Conservation (phyloP, 2,797 vertebrate genomes). For the Chiropotes sagulatus region DNA sequence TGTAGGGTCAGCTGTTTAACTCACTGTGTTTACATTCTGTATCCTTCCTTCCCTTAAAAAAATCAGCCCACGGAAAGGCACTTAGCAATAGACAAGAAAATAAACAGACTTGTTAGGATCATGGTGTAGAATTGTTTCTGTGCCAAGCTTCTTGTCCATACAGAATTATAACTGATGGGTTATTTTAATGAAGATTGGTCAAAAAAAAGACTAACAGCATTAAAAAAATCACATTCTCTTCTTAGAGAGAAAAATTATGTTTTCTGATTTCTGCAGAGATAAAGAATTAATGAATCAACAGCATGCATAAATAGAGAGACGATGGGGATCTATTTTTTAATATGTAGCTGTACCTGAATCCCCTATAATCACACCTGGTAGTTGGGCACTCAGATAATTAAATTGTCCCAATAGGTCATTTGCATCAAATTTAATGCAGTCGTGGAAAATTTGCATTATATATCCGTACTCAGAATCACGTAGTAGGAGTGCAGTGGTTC, state of each 20-base stretch:
- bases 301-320: not conserved
- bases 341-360: not conserved
- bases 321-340: not conserved
- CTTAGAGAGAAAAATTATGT: not conserved
- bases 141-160: not conserved
- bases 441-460: not conserved
- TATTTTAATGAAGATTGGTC: not conserved
- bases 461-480: not conserved
- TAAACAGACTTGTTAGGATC: not conserved
- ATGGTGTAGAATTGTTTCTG: not conserved
- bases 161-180: not conserved
- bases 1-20: not conserved
- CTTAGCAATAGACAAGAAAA: constrained; percentile 20
- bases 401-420: not conserved
- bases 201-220: not conserved
- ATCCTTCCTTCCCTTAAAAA: not conserved
- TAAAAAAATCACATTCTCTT: not conserved
- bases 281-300: not conserved
- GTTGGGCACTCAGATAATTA: not conserved
- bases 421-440: not conserved
- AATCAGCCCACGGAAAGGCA: not conserved
- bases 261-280: not conserved
- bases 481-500: not conserved
- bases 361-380: not conserved
- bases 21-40: not conserved